phyloP scores from a whole-genome alignment of 1,140 invertebrate species.

The Zaprionus lachaisei region DNA sequence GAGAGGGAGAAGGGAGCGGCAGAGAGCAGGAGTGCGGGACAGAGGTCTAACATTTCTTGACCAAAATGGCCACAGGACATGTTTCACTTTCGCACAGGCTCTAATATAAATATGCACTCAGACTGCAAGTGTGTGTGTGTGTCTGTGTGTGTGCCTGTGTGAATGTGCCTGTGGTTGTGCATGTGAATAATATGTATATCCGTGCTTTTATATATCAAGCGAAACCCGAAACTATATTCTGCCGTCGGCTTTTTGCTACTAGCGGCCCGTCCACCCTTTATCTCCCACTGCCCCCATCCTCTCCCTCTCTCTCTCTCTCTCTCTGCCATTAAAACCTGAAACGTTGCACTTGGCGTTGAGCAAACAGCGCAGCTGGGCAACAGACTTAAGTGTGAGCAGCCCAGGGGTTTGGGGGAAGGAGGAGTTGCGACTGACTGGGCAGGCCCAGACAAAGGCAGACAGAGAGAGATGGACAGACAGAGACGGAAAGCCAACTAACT shows the following conservation, averaged over 20 bases:
- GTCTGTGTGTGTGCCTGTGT: constrained; percentile 33
- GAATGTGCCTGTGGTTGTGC: constrained; percentile 36
- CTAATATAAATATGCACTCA: constrained; percentile 60
- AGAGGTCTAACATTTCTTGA: constrained; percentile 60
- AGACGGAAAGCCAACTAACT: constrained; percentile 28
- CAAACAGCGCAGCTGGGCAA: constrained; percentile 44
- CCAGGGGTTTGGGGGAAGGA: constrained; percentile 12
- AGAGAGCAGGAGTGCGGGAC: neutral
- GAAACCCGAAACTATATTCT: constrained; percentile 79
- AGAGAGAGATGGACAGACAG: neutral
- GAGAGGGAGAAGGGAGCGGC: neutral
- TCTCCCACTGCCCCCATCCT: neutral
- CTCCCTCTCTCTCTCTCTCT: neutral
- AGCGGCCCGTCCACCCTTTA: neutral
- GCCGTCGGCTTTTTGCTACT: constrained; percentile 48
- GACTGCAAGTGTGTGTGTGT: constrained; percentile 35
- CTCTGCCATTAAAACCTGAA: constrained; percentile 60
- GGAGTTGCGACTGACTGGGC: constrained; percentile 34
- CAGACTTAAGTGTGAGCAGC: constrained; percentile 28
- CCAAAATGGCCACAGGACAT: constrained; percentile 61
- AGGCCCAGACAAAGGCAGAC: constrained; percentile 60
- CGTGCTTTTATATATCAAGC: constrained; percentile 54
- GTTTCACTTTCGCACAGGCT: constrained; percentile 54
- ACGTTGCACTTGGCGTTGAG: constrained; percentile 74
- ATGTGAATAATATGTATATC: constrained; percentile 42